A percentile compares a stretch with the other conserved stretches of the same genome.
Evolutionary conservation across 2,113 vertebrate genomes (phyloP).

Genomic region (Anser cygnoides): DNA sequence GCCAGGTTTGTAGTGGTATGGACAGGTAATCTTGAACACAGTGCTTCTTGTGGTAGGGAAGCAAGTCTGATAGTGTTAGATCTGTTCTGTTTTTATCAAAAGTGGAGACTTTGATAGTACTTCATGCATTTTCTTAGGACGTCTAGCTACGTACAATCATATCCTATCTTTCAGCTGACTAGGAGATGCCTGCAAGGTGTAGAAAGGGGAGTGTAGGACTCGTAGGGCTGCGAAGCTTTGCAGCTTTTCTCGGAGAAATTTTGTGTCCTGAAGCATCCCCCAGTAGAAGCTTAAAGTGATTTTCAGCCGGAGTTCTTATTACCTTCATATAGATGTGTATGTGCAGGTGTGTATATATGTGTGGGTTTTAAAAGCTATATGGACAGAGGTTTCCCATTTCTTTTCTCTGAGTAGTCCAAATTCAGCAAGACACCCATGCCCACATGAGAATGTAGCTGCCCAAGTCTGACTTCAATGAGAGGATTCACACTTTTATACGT

Average conservation of each 20-base stretch:
- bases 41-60: neutral
- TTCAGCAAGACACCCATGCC: neutral
- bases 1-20: neutral
- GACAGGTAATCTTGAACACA: neutral
- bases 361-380: neutral
- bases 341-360: neutral
- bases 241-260: neutral
- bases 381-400: neutral
- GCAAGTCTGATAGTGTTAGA: neutral
- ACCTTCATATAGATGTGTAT: neutral
- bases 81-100: neutral
- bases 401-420: neutral
- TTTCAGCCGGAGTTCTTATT: neutral
- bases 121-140: neutral
- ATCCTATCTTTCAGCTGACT: neutral
- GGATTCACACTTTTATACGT: neutral
- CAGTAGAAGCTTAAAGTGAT: neutral
- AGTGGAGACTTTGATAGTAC: neutral
- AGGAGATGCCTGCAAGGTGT: neutral
- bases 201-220: neutral
- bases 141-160: neutral
- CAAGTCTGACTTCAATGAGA: neutral
- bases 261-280: neutral
- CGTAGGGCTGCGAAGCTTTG: neutral
- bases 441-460: neutral